Percentiles rank a stretch among this genome's conserved stretches.
phyloP scores from a whole-genome alignment of 1,140 invertebrate species.

The Dolichoris vasculosae region DNA sequence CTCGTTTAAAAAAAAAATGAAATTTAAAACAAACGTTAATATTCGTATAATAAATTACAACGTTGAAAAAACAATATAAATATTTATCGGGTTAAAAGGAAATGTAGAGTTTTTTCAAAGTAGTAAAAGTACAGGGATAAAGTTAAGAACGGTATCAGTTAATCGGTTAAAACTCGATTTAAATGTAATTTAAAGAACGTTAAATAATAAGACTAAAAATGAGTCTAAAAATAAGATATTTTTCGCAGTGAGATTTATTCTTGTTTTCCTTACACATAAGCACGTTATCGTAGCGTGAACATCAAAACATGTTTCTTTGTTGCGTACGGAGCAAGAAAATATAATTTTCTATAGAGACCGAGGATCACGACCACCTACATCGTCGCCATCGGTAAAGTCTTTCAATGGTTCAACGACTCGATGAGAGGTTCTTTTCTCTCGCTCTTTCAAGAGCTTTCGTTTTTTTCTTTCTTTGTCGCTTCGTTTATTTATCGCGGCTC shows the following conservation, averaged over 20 bases:
- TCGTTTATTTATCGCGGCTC: background rate
- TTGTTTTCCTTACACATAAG: background rate
- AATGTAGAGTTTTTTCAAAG: too few relatives aligned
- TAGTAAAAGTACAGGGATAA: too few relatives aligned
- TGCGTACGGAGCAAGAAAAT: constrained; percentile 25
- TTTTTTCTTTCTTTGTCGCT: background rate
- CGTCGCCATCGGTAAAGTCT: background rate
- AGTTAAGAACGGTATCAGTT: too few relatives aligned
- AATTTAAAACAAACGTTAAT: too few relatives aligned
- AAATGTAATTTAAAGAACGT: too few relatives aligned
- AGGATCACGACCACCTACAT: constrained; percentile 38
- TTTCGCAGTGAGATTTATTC: too few relatives aligned
- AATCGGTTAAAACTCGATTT: too few relatives aligned
- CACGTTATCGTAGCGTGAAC: background rate
- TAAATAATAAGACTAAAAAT: too few relatives aligned
- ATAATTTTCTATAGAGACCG: constrained; percentile 27
- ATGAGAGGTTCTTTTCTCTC: constrained; percentile 13
- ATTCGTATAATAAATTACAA: too few relatives aligned
- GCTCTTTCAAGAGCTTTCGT: background rate
- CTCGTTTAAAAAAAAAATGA: too few relatives aligned
- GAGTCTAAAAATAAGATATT: background rate
- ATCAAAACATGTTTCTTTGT: background rate
- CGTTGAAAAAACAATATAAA: too few relatives aligned
- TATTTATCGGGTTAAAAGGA: too few relatives aligned
- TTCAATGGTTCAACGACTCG: constrained; percentile 27